Evolutionary conservation across 2,113 vertebrate species (phyloP).

Genomic region (Neodontobutis hainanensis): DNA sequence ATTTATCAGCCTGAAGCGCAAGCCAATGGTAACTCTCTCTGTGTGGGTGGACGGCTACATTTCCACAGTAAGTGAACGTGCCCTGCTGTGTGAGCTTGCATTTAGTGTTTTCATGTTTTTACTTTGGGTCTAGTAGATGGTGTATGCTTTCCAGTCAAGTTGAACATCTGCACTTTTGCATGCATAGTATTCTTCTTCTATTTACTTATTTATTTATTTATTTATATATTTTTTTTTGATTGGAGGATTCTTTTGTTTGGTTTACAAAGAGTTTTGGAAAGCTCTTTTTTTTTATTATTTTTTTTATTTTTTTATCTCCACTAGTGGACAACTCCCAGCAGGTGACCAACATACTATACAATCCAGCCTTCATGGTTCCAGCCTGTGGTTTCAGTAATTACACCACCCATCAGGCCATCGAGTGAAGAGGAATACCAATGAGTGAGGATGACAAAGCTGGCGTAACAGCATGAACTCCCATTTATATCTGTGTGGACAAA

Average conservation of each 20-base stretch:
- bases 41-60: slow-evolving; percentile 57
- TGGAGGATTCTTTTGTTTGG: too few species aligned
- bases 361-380: slow-evolving; percentile 25
- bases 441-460: slow-evolving; percentile 41
- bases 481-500: slow-evolving; percentile 33
- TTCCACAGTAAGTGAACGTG: slow-evolving; percentile 47
- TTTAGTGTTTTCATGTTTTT: slow-evolving; percentile 47
- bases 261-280: too few species aligned
- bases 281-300: too few species aligned
- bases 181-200: slow-evolving; percentile 5
- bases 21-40: slow-evolving; percentile 44
- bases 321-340: slow-evolving; percentile 24
- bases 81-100: slow-evolving; percentile 50
- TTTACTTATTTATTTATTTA: too few species aligned
- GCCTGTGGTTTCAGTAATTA: slow-evolving; percentile 66
- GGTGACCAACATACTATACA: slow-evolving; percentile 34
- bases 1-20: slow-evolving; percentile 49
- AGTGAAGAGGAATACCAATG: slow-evolving; percentile 59
- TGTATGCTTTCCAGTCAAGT: slow-evolving; percentile 15
- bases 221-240: too few species aligned
- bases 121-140: slow-evolving; percentile 11
- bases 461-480: slow-evolving; percentile 19
- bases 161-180: slow-evolving; percentile 28
- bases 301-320: too few species aligned
- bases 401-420: slow-evolving; percentile 59